These are phyloP conservation scores for Gisinianus flammeolus DNA, from an alignment of 2,888 invertebrate species.

Conservation along the genomic window DNA sequence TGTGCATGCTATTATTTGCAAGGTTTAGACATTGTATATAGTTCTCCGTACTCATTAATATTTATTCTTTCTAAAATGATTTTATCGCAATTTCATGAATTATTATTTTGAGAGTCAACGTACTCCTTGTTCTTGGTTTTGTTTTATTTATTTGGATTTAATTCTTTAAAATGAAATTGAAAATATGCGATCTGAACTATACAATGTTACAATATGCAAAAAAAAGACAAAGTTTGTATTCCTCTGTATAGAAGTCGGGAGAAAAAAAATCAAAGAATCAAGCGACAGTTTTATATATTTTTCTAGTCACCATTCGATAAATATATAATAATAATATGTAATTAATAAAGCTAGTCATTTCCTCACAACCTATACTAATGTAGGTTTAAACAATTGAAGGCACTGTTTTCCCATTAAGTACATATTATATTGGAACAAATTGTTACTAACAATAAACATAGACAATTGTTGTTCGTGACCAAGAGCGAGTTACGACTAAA, in stretches of 20 bases:
- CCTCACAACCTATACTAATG: no score
- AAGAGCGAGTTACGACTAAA: neutral
- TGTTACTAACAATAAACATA: neutral
- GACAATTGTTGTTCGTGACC: neutral
- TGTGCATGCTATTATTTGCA: neutral
- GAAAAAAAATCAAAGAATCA: neutral
- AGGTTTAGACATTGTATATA: neutral
- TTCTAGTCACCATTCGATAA: neutral
- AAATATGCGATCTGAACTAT: neutral
- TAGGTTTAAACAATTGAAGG: no score
- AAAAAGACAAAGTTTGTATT: neutral
- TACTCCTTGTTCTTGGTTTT: no score
- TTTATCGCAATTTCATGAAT: no score
- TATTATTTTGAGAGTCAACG: no score
- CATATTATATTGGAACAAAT: no score
- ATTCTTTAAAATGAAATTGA: no score
- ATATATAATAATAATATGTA: no score
- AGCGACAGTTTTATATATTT: neutral
- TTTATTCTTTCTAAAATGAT: neutral
- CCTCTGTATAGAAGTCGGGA: neutral
- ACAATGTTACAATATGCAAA: neutral
- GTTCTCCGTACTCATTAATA: neutral
- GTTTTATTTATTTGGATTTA: no score
- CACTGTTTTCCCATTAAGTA: no score
- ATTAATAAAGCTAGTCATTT: no score